Base-by-base conservation (phyloP, 2,113 vertebrate genomes). In the Cochlearius cochlearius region DNA sequence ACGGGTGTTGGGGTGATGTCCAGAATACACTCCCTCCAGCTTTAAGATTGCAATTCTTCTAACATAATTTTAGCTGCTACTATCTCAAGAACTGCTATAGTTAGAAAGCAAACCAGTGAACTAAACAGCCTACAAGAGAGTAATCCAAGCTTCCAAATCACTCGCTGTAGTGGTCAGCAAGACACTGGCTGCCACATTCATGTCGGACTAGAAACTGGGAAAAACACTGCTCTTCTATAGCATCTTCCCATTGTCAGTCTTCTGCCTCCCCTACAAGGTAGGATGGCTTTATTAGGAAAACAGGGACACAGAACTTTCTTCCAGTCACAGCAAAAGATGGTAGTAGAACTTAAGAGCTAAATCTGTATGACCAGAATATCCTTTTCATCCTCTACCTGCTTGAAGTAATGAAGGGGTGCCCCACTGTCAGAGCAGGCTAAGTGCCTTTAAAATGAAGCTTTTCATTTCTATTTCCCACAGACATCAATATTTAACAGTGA, bases 401-500 rank as follows among this genome's bases (percentile, higher is more conserved):
- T 81, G 45, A 92, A 73, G 73, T 58, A 73, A 80, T 11, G 72
- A 92, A 66, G 89, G 89, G 92, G 93, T 91, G 92, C 71, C 92
- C 93, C 92, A 67, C n/a, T 92, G 81, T 79, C 84, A 83, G 71
- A 74, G 62, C 79, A 90, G 64, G 62, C 85, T 92, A 96, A 97
- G 90, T 94, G 95, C 90, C 94, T 93, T 95, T 81, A 88, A 93
- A 90, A 93, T 73, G 80, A 94, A 94, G 77, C 95, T 96, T 96
- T 97, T 96, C 80, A 95, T 96, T 95, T 96, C 95, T 91, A 52
- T 91, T 97, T 97, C 97, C 97, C 97, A 97, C 94, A 95, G 95
- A 91, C 93, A 97, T 96, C 95, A 96, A 97, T 97, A 97, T 95
- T 96, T 95, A 97, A 96, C 96, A 96, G 93, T 43, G 94, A 97